Evolutionary conservation across 2,797 vertebrate species (phyloP), one percentile per base, ranked within the genome.

Genomic region (Lagorchestes hirsutus): DNA sequence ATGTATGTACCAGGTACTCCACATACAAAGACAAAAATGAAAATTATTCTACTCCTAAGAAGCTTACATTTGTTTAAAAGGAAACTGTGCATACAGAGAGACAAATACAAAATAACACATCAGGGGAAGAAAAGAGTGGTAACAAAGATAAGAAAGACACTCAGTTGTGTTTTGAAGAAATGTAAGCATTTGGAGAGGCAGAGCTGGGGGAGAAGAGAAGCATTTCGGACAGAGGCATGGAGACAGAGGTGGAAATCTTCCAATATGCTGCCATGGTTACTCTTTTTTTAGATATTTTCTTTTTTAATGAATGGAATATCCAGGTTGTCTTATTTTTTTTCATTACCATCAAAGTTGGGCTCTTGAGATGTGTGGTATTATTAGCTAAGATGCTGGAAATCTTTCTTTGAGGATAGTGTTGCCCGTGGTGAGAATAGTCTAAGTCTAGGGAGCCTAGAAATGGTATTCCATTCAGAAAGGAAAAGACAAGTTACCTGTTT

Each of bases 361-460:
- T 16, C 62, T 74, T 46, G 90, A 91, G 67, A 55, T 62, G 0
- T 54, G 28, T 4, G 24, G 12, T 29, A n/a, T 91, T 91, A 92
- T 56, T 91, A 92, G 14, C 16, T 67, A 52, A 94, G 46, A 55
- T 16, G 92, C 16, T 91, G 8, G 54, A 13, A 74, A 93, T 34
- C 50, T 1, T 10, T 91, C 0, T n/a, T 82, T 93, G 24, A 58
- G 54, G 55, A 3, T 31, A 57, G 62, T n/a, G 10, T 27, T 57
- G 92, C 40, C 34, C 11, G 18, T 94, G 58, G 57, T 90, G 94
- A 82, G 52, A 55, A 91, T 6, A 46, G 55, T 12, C 22, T 57
- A 1, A 91, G 67, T 59, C 4, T 10, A 96, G 90, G 55, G 94
- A 40, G 22, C 31, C 8, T 95, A 27, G 54, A 95, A 97, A 90